These are phyloP conservation scores for Phalacrocorax brasilianus DNA, from an alignment of 2,113 vertebrate genomes.

Conservation along the genomic window DNA sequence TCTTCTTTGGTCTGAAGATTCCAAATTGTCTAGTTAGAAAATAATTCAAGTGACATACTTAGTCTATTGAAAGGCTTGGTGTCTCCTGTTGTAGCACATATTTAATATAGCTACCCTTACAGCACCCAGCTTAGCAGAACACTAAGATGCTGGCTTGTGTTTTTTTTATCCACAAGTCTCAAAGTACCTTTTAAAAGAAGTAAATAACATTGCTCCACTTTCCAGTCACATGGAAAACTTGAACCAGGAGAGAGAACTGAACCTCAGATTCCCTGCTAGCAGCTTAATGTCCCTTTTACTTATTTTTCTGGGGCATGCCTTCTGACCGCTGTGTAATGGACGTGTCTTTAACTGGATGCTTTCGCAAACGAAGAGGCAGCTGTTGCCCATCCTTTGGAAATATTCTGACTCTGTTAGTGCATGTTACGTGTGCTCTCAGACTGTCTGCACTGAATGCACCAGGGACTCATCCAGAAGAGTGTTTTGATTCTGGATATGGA, in stretches of 20 bases:
- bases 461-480: neutral
- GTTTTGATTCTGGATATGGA: neutral
- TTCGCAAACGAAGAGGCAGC: neutral
- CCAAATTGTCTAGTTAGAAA: neutral
- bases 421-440: neutral
- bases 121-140: neutral
- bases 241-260: constrained; percentile 1
- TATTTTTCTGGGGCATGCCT: constrained; percentile 14
- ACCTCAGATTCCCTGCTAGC: neutral
- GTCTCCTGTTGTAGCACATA: neutral
- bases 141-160: constrained; percentile 30
- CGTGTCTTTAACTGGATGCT: neutral
- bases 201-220: constrained; percentile 37
- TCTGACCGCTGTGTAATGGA: neutral
- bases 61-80: constrained; percentile 26
- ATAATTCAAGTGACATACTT: neutral
- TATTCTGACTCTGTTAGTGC: neutral
- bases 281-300: neutral
- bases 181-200: constrained; percentile 34
- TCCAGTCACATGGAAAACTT: constrained; percentile 10
- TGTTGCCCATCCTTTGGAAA: neutral
- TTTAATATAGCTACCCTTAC: neutral
- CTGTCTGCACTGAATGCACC: neutral
- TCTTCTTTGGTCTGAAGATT: neutral
- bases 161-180: constrained; percentile 43